Percentiles rank a stretch among this genome's conserved stretches.
Conservation (phyloP, 2,797 vertebrate species). For the Toxotes lorentzi region DNA sequence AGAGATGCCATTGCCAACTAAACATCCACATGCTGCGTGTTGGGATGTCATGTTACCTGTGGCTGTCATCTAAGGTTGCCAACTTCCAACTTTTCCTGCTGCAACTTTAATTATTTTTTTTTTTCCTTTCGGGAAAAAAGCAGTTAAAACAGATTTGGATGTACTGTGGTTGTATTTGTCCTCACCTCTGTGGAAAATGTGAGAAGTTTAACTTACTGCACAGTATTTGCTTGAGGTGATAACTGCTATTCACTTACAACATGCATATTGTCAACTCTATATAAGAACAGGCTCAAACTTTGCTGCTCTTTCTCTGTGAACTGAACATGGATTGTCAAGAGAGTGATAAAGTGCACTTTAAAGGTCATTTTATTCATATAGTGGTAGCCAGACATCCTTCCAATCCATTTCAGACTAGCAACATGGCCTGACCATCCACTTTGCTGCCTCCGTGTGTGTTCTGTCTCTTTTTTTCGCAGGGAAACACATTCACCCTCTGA, state of each 20-base stretch:
- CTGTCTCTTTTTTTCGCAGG: neutral
- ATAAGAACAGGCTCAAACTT: slow-evolving; percentile 36
- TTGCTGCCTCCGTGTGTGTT: neutral
- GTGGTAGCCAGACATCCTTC: slow-evolving; percentile 5
- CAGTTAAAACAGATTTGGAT: slow-evolving; percentile 11
- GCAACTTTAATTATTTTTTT: neutral
- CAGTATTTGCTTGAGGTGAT: slow-evolving; percentile 24
- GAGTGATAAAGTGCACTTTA: slow-evolving; percentile 10
- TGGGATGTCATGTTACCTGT: slow-evolving; percentile 4
- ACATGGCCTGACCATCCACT: neutral
- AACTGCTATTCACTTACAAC: slow-evolving; percentile 17
- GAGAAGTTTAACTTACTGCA: slow-evolving; percentile 29
- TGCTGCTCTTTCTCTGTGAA: slow-evolving; percentile 22
- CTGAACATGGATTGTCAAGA: slow-evolving; percentile 13
- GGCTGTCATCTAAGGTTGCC: neutral
- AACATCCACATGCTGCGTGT: neutral
- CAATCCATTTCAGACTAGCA: slow-evolving; percentile 14
- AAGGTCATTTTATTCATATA: slow-evolving; percentile 23
- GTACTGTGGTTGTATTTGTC: slow-evolving; percentile 32
- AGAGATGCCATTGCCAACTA: neutral
- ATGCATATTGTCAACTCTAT: slow-evolving; percentile 19
- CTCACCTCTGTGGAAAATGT: slow-evolving; percentile 25
- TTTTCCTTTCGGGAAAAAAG: slow-evolving; percentile 19
- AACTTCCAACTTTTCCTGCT: neutral
- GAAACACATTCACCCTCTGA: slow-evolving; percentile 30